These are phyloP conservation scores for Sylvia borin DNA, from an alignment of 2,797 vertebrate genomes.

Conservation along the genomic window DNA sequence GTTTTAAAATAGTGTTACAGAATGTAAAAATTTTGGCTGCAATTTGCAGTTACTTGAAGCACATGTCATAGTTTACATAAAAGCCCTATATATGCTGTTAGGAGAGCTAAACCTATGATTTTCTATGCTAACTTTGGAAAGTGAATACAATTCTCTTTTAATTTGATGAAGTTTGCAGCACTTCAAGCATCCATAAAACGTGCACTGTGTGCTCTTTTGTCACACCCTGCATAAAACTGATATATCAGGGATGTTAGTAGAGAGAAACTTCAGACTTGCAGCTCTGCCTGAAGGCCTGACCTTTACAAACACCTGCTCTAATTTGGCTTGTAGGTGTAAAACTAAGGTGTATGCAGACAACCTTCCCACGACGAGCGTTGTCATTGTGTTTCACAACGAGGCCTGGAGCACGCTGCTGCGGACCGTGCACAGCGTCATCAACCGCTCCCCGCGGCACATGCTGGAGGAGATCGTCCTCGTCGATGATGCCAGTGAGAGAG, in stretches of 20 bases:
- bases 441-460: constrained; percentile 91
- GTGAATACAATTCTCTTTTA: not conserved
- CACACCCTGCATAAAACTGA: not conserved
- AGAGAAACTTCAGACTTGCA: not conserved
- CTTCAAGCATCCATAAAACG: not conserved
- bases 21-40: not conserved
- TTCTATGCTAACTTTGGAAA: not conserved
- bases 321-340: constrained; percentile 86
- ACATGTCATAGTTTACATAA: not conserved
- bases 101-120: not conserved
- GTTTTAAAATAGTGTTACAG: not conserved
- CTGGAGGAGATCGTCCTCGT: constrained; percentile 96
- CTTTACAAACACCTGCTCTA: not conserved
- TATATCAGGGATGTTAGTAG: not conserved
- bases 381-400: constrained; percentile 98
- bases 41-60: not conserved
- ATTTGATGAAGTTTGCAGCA: not conserved
- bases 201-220: not conserved
- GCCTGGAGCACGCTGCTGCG: constrained; percentile 96
- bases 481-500: constrained; percentile 97
- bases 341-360: constrained; percentile 94
- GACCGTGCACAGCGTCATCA: constrained; percentile 95
- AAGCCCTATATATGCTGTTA: not conserved
- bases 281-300: not conserved
- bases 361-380: constrained; percentile 95